A percentile compares a stretch with the other conserved stretches of the same genome.
Evolutionary conservation across 2,888 invertebrate species (phyloP).

Genomic region (Latrodectus elegans): DNA sequence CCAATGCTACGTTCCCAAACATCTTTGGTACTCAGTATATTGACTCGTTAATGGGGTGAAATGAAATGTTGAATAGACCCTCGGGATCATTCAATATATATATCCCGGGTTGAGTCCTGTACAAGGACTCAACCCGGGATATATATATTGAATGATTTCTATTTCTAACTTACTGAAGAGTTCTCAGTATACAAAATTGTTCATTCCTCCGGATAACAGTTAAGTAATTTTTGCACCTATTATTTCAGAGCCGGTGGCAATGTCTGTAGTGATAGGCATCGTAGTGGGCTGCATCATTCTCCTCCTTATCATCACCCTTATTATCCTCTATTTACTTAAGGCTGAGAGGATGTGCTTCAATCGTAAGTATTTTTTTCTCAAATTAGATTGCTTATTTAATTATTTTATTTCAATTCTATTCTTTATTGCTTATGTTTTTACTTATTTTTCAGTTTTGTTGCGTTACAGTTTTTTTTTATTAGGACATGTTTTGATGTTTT

Average conservation of each 20-base stretch:
- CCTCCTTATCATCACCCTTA: conserved; percentile 74
- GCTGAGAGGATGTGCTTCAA: conserved; percentile 76
- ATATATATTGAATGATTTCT: too few species aligned
- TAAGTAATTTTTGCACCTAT: conserved; percentile 31
- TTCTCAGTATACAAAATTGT: too few species aligned
- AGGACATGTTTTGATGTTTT: not conserved
- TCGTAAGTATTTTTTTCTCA: conserved; percentile 73
- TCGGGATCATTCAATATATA: too few species aligned
- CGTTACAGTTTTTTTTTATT: not conserved
- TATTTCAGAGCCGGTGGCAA: conserved; percentile 75
- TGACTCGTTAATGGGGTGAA: too few species aligned
- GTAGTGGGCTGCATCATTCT: conserved; percentile 75
- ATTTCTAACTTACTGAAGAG: too few species aligned
- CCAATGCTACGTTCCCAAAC: too few species aligned
- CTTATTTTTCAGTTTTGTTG: conserved; percentile 4
- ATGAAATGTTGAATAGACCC: too few species aligned
- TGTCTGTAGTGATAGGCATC: conserved; percentile 75
- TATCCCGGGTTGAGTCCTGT: too few species aligned
- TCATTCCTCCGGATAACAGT: too few species aligned
- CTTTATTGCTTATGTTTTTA: not conserved
- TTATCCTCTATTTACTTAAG: conserved; percentile 75
- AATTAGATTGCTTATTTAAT: not conserved
- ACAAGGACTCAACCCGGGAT: too few species aligned
- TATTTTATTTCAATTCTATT: not conserved
- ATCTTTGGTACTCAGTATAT: too few species aligned